phyloP scores from a whole-genome alignment of 2,888 invertebrate genomes.

The Chironomus tentans region DNA sequence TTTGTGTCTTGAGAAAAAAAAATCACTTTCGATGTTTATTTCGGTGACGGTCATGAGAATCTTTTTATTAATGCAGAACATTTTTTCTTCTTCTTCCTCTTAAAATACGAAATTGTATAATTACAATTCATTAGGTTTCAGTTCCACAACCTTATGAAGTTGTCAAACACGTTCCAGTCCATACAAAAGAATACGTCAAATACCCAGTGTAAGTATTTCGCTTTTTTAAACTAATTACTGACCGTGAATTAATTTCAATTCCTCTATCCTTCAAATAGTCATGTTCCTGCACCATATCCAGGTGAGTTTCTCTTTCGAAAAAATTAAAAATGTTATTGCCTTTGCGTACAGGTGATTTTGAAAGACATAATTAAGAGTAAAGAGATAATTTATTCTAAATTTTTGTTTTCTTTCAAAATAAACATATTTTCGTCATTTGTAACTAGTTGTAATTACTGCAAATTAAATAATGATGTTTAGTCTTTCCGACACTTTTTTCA shows the following conservation, averaged over 20 bases:
- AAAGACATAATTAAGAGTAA: too few species aligned
- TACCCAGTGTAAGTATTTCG: slow-evolving; percentile 44
- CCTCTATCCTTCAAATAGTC: slow-evolving; percentile 29
- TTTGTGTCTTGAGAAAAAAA: not conserved
- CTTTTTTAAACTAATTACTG: slow-evolving; percentile 32
- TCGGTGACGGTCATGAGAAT: not conserved
- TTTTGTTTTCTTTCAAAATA: not conserved
- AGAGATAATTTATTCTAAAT: not conserved
- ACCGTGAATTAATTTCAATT: slow-evolving; percentile 33
- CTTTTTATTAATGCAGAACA: not conserved
- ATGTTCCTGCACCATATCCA: slow-evolving; percentile 47
- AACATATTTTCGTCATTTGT: too few species aligned
- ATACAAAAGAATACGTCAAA: slow-evolving; percentile 49
- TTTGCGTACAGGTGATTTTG: too few species aligned
- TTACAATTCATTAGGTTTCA: slow-evolving; percentile 30
- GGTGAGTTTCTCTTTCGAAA: slow-evolving; percentile 34
- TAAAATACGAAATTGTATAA: not conserved
- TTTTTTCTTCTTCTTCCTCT: not conserved
- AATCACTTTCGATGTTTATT: not conserved
- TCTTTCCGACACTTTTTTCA: too few species aligned
- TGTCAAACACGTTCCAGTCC: slow-evolving; percentile 43
- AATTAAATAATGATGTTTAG: too few species aligned
- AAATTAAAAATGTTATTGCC: too few species aligned
- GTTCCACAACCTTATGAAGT: slow-evolving; percentile 45
- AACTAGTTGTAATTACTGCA: too few species aligned